Conservation (phyloP, 1,140 invertebrate genomes). For the Anoplophora glabripennis region DNA sequence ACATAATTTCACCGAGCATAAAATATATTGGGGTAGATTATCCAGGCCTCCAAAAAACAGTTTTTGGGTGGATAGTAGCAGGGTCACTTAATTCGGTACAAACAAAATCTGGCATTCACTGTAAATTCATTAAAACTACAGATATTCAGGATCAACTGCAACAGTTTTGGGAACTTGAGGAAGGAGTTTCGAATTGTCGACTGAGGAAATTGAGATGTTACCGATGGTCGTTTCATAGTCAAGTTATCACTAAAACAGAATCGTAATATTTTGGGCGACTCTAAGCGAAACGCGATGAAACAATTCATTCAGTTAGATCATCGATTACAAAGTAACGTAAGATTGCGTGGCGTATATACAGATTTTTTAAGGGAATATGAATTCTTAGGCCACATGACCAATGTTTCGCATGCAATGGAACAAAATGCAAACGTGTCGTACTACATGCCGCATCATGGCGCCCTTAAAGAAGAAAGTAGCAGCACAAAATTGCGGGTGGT, state of each 20-base stretch:
- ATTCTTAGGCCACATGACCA: slow-evolving; percentile 11
- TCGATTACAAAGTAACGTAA: not conserved
- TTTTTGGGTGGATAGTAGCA: too few species aligned
- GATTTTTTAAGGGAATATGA: slow-evolving; percentile 10
- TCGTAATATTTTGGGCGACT: slow-evolving; percentile 12
- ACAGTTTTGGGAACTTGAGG: slow-evolving; percentile 25
- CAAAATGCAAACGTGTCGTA: slow-evolving; percentile 1
- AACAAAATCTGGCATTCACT: too few species aligned
- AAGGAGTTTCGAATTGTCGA: slow-evolving; percentile 1
- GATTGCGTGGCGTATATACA: not conserved
- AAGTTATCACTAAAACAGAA: slow-evolving; percentile 23
- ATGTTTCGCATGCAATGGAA: not conserved
- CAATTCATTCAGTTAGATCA: not conserved
- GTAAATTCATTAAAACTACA: too few species aligned
- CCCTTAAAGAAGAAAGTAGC: slow-evolving; percentile 27
- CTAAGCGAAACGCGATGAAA: slow-evolving; percentile 6
- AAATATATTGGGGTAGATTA: too few species aligned
- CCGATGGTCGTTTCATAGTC: slow-evolving; percentile 21
- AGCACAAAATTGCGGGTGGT: slow-evolving; percentile 45
- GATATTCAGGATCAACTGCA: not conserved
- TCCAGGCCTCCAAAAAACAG: too few species aligned
- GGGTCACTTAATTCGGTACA: too few species aligned
- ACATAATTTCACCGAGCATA: too few species aligned
- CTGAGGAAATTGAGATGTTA: slow-evolving; percentile 13
- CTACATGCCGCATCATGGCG: slow-evolving; percentile 40